Base-by-base conservation (phyloP, 2,797 vertebrate genomes). In the Hippoglossus hippoglossus region DNA sequence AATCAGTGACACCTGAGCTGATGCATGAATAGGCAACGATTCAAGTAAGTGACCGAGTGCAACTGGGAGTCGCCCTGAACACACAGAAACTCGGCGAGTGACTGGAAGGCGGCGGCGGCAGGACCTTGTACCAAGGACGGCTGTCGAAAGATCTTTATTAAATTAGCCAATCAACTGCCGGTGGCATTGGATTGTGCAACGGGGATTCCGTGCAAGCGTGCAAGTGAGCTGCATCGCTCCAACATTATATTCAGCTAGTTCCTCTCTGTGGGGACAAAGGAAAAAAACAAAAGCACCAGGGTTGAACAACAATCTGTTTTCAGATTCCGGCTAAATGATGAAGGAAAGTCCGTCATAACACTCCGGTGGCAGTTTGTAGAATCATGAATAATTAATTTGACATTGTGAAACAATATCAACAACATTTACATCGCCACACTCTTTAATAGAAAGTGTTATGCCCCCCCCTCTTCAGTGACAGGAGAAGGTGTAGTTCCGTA, bases 1-100 rank as follows among this genome's bases (percentile, higher is more conserved):
- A 76, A 79, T 82, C 56, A 55, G 69, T 73, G 74, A 72, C 70
- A 79, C 49, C 79, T 51, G 75, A 73, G 79, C 60, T 64, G 61
- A 77, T 54, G 47, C 78, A 79, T 80, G 56, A 77, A 77, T 46
- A 79, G 61, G 58, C 75, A 24, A 60, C 73, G 63, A 75, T 25
- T 78, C 77, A 83, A 53, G 47, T 64, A 5, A 69, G 66, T 22
- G 13, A 57, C 51, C 36, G 60, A 46, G 54, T 36, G 67, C 31
- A n/a, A 0, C 51, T 28, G 55, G 4, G 25, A 63, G 68, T 25
- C 5, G 44, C 71, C 60, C 80, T 63, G 67, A 73, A 72, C 52
- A 51, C 47, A 61, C 19, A 26, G 46, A 51, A 50, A 28, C 58
- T 49, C 18, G 21, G 15, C 59, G 22, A 19, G 31, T 26, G 22